phyloP scores from a whole-genome alignment of 2,797 vertebrate genomes.

The Pangasius mekongensis region DNA sequence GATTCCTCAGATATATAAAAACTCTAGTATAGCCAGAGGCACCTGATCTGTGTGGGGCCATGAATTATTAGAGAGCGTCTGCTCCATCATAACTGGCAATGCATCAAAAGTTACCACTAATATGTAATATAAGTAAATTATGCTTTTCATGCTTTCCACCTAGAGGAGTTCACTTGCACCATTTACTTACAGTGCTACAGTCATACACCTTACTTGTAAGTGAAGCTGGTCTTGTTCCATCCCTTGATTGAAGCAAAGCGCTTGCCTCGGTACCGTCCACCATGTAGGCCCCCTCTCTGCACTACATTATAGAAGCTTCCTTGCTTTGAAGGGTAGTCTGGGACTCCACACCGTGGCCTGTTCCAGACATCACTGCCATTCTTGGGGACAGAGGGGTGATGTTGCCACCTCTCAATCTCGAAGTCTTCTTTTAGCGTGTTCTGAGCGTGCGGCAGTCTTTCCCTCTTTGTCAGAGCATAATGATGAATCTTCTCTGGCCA shows the following conservation, averaged over 20 bases:
- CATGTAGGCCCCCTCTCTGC: conserved; percentile 39
- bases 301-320: neutral
- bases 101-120: conserved; percentile 19
- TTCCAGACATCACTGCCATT: conserved; percentile 59
- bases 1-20: conserved; percentile 18
- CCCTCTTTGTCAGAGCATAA: conserved; percentile 48
- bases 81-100: neutral
- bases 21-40: conserved; percentile 5
- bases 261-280: conserved; percentile 76
- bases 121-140: neutral
- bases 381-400: neutral
- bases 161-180: neutral
- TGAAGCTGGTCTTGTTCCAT: conserved; percentile 88
- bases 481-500: conserved; percentile 54
- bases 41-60: conserved; percentile 29
- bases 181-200: neutral
- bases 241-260: conserved; percentile 83
- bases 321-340: conserved; percentile 64
- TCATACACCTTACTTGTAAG: conserved; percentile 81
- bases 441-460: conserved; percentile 33
- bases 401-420: neutral
- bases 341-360: conserved; percentile 79
- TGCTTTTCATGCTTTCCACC: conserved; percentile 21
- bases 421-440: conserved; percentile 46
- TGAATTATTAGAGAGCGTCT: conserved; percentile 13